Conservation (phyloP, 2,797 vertebrate genomes). For the Mionectes olivaceus region DNA sequence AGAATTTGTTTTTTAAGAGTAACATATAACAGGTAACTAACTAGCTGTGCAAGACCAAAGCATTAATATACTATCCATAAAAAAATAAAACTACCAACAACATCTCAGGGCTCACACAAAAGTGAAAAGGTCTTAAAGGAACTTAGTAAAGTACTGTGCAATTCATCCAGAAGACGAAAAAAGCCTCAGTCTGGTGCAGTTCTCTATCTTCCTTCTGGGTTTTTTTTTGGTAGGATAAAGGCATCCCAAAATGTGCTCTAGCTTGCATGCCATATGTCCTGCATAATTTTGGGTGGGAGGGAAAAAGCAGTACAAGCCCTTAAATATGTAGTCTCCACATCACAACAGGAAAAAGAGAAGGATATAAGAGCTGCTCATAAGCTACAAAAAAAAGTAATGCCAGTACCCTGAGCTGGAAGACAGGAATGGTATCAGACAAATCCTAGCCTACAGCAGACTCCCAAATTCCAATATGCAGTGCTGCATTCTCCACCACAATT, state of each 20-base stretch:
- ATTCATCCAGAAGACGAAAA: neutral
- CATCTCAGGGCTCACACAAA: neutral
- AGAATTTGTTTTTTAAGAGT: neutral
- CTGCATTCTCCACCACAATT: neutral
- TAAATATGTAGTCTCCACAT: conserved; percentile 8
- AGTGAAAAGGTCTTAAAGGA: neutral
- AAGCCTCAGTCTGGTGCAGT: neutral
- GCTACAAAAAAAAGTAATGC: neutral
- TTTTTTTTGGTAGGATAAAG: neutral
- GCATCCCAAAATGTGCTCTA: conserved; percentile 3
- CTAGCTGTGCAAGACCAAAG: neutral
- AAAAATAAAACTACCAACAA: neutral
- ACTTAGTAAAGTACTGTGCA: neutral
- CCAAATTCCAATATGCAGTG: neutral
- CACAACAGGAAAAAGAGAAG: neutral
- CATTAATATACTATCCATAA: neutral
- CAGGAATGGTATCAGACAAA: neutral
- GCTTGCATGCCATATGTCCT: conserved; percentile 44
- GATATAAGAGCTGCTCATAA: neutral
- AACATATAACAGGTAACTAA: neutral
- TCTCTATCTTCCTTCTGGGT: neutral
- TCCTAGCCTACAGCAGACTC: neutral
- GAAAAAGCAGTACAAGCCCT: conserved; percentile 1
- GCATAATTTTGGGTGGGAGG: conserved; percentile 36
- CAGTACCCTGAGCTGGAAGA: neutral